phyloP scores from a whole-genome alignment of 2,888 invertebrate genomes.

The Scaptomyza polygonia region DNA sequence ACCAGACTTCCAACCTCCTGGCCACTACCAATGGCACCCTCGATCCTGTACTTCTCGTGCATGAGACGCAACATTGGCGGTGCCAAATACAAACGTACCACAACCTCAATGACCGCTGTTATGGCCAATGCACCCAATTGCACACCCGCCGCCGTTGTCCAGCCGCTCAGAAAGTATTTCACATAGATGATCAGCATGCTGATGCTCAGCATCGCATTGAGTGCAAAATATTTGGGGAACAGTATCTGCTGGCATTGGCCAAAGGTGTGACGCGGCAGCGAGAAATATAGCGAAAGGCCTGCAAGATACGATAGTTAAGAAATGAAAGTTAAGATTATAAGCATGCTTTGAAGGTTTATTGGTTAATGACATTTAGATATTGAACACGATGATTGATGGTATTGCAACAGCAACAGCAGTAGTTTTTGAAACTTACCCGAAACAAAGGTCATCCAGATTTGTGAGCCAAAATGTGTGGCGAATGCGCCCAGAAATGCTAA shows the following conservation, averaged over 20 bases:
- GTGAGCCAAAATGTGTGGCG: slow-evolving; percentile 92
- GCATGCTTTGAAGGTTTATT: background rate
- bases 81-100: slow-evolving; percentile 91
- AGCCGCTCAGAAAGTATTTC: slow-evolving; percentile 85
- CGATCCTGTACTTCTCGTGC: slow-evolving; percentile 90
- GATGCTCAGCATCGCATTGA: slow-evolving; percentile 91
- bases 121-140: slow-evolving; percentile 85
- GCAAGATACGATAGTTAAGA: slow-evolving; percentile 75
- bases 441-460: slow-evolving; percentile 97
- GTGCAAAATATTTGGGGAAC: slow-evolving; percentile 93
- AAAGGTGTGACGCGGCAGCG: slow-evolving; percentile 93
- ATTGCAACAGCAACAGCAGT: background rate
- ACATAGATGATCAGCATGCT: slow-evolving; percentile 89
- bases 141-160: slow-evolving; percentile 85
- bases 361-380: slow-evolving; percentile 17
- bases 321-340: background rate
- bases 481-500: slow-evolving; percentile 91
- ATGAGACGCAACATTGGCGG: slow-evolving; percentile 90
- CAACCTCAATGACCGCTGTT: slow-evolving; percentile 87
- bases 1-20: slow-evolving; percentile 91
- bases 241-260: slow-evolving; percentile 93
- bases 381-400: slow-evolving; percentile 15
- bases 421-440: slow-evolving; percentile 87
- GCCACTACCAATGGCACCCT: slow-evolving; percentile 90
- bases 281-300: slow-evolving; percentile 94